A percentile compares a stretch with the other conserved stretches of the same genome.
phyloP scores from a whole-genome alignment of 2,888 invertebrate genomes.

The Sabatieria punctata region DNA sequence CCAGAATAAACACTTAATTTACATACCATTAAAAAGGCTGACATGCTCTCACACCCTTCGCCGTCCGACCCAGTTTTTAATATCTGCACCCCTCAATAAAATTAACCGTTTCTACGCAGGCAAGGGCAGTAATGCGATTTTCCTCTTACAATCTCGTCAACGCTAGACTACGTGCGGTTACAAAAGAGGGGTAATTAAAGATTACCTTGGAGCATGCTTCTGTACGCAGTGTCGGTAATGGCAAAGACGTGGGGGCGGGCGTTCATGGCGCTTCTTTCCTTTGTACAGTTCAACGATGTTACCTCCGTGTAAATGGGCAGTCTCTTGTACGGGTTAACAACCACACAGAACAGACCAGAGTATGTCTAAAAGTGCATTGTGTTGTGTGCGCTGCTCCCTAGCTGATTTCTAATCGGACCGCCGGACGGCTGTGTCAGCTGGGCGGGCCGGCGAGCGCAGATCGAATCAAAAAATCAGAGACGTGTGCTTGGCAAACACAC shows the following conservation, averaged over 20 bases:
- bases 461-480: no score
- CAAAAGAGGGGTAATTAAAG: neutral
- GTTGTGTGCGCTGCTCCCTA: no score
- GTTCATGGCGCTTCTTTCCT: conserved; percentile 83
- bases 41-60: no score
- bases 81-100: neutral
- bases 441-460: no score
- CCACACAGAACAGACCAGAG: no score
- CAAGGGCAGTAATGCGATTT: neutral
- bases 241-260: conserved; percentile 99
- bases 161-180: neutral
- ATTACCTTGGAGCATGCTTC: conserved; percentile 92
- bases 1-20: no score
- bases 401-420: no score
- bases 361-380: no score
- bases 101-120: neutral
- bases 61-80: neutral
- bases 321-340: conserved; percentile 96
- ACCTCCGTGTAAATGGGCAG: conserved; percentile 97
- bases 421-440: no score
- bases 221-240: conserved; percentile 95
- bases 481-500: no score
- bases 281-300: conserved; percentile 98
- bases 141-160: neutral
- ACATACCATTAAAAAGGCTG: no score